Evolutionary conservation across 2,797 vertebrate species (phyloP), one percentile per base, ranked within the genome.

Genomic region (Selene dorsalis): DNA sequence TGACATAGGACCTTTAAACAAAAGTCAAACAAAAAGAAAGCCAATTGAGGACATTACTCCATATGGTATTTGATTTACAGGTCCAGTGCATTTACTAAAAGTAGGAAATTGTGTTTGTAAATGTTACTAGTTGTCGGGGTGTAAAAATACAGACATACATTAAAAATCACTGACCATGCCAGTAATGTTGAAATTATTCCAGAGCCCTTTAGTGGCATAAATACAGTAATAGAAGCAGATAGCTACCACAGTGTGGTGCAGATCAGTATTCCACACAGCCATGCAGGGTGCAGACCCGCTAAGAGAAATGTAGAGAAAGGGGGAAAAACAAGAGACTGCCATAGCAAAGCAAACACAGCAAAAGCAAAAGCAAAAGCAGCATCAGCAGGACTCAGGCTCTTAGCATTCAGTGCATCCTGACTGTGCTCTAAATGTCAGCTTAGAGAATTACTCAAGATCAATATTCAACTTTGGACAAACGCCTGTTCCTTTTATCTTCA

Each of bases 211-310:
- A 43, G 41, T 16, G 41, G 16, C 16, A 17, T 43, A 43, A 43
- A 43, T 43, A 14, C 41, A 41, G 39, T 41, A 68, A 59, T 43
- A 76, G 50, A 53, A 53, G 50, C 50, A 26, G 22, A 53, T 26
- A 53, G 41, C 64, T 77, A 58, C 35, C n/a, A 17, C 26, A 6
- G 32, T 32, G 43, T 1, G 1, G 45, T 17, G 45, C 26, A 12
- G 32, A 78, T 81, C 71, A 35, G 63, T 80, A 66, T 48, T 35
- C 28, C 14, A 59, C 24, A n/a, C 17, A 53, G 18, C 16, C 35
- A 50, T 18, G 14, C 55, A 60, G 56, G 24, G 57, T 30, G 41
- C 14, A 63, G 13, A 6, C 50, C 12, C 11, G 26, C 20, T 16
- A 38, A 73, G 58, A 47, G 30, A 57, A 64, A 66, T 6, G 20